Evolutionary conservation across 92 coral and sea anemone species (phyloP).

Genomic region (Epizoanthus rinbou): DNA sequence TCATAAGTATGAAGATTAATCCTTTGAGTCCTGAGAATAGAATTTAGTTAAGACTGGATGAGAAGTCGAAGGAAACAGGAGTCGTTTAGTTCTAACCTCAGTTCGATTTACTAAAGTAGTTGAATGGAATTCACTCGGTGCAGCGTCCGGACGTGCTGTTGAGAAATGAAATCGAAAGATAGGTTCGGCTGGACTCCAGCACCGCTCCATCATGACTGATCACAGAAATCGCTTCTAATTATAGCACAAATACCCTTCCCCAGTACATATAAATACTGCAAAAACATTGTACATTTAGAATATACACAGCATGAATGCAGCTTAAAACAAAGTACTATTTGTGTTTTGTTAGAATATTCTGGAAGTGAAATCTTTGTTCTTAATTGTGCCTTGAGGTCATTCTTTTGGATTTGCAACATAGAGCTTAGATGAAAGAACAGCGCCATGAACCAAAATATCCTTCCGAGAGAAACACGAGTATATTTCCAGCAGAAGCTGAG

Average conservation of each 20-base stretch:
- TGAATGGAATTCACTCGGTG: neutral
- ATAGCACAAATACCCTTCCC: neutral
- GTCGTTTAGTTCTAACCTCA: neutral
- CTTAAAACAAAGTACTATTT: too few species aligned
- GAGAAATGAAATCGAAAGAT: neutral
- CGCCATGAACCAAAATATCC: too few species aligned
- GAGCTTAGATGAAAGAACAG: too few species aligned
- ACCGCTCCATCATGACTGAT: neutral
- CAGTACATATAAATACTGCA: neutral
- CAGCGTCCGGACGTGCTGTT: neutral
- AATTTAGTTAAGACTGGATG: neutral
- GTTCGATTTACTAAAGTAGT: neutral
- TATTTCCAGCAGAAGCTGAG: too few species aligned
- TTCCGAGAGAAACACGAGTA: too few species aligned
- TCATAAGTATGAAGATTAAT: neutral
- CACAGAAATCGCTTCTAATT: neutral
- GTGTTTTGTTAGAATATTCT: too few species aligned
- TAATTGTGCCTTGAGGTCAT: too few species aligned
- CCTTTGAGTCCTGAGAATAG: neutral
- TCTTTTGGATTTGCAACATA: too few species aligned
- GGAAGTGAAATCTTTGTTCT: too few species aligned
- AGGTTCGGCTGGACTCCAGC: too few species aligned
- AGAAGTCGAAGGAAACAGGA: neutral
- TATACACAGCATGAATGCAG: slow-evolving; percentile 6
- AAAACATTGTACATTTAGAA: neutral